Evolutionary conservation across 2,113 vertebrate species (phyloP).

Genomic region (Desmodus rotundus): DNA sequence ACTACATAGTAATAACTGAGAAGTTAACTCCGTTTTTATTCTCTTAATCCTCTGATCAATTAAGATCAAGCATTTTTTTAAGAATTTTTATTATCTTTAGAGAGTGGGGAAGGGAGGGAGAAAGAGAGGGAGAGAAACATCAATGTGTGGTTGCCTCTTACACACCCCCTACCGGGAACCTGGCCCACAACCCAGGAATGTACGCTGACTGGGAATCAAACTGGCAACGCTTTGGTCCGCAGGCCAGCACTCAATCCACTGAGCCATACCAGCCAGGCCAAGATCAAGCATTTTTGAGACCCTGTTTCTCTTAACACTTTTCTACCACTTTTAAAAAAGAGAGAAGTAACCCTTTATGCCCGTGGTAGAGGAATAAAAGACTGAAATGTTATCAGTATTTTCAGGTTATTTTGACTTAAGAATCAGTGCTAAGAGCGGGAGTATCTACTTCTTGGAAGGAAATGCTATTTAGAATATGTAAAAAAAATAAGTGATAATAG

Average conservation of each 20-base stretch:
- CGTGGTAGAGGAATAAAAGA: constrained; percentile 81
- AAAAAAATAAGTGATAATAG: constrained; percentile 83
- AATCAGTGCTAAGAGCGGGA: constrained; percentile 80
- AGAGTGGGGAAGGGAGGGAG: no score
- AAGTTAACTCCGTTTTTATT: not conserved
- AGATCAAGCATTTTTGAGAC: not conserved
- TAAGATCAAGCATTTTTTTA: not conserved
- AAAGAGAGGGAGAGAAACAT: no score
- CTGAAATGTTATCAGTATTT: constrained; percentile 76
- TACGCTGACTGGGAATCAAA: no score
- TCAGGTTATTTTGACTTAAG: constrained; percentile 77
- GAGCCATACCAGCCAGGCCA: not conserved
- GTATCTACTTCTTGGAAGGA: constrained; percentile 82
- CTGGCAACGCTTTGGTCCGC: no score
- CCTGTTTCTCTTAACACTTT: not conserved
- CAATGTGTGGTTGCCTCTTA: no score
- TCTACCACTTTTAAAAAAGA: not conserved
- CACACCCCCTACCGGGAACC: no score
- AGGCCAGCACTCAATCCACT: no score
- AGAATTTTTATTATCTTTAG: no score
- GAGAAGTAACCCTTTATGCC: constrained; percentile 74
- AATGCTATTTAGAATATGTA: constrained; percentile 81
- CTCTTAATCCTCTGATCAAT: not conserved
- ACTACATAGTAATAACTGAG: not conserved
- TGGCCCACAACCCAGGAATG: no score